Base-by-base conservation (phyloP, 2,797 vertebrate genomes). In the Pampus argenteus region DNA sequence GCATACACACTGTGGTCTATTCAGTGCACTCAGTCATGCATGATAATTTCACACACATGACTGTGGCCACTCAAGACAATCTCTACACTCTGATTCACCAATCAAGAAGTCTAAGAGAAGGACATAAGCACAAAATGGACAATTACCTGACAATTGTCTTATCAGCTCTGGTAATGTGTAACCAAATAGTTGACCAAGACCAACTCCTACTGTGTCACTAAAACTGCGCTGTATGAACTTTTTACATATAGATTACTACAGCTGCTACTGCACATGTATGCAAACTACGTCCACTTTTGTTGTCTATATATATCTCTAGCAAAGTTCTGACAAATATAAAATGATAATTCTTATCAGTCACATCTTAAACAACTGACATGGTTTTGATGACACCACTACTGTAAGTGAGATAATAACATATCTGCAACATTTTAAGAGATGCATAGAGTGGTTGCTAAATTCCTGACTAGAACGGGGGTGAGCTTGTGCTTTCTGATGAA, bases 151-250 rank as follows among this genome's bases (percentile, higher is more conserved):
- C 9, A n/a, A 67, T 11, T 47, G 6, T 50, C 20, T 42, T 66
- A 50, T 74, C 60, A 47, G 10, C 9, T 67, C 26, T 55, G 58
- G 22, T 74, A 85, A 90, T 84, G 64, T 83, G 65, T 87, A 72
- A 83, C 86, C 5, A 34, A 50, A 45, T 26, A 62, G 14, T n/a
- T 58, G 68, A 73, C 50, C 50, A 36, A 54, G 20, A 50, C 1
- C 28, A 14, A 44, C n/a, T 3, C 28, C 8, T 9, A 17, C 18
- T 38, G 29, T 9, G 45, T 58, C 18, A 60, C 47, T 66, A 66
- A 74, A 76, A 20, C 8, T 28, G 63, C 48, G 51, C 17, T 52
- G 51, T 65, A 34, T 76, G 60, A 78, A 75, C 77, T 71, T 61
- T 42, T 13, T 56, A 4, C 42, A 13, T 8, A 31, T 31, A 10